Base-by-base conservation (phyloP, 2,888 invertebrate genomes). In the Athalia circularis region DNA sequence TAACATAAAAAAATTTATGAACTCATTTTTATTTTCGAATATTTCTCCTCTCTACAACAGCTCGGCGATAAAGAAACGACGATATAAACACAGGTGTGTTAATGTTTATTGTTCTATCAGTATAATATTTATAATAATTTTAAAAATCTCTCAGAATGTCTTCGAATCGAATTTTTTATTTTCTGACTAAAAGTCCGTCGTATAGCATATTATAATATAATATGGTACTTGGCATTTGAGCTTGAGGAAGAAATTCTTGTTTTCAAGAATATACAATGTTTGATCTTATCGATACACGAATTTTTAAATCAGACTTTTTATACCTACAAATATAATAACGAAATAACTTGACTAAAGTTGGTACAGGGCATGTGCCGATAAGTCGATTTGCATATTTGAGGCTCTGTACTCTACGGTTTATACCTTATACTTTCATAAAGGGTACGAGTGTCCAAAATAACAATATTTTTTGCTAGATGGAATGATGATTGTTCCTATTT, bases 401-500 rank as follows among this genome's bases (percentile, higher is more conserved):
- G 29, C 1, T 29, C 29, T 29, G 29, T 29, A 29, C 29, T 29
- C 29, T 29, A 29, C 29, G 29, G 29, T 29, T 29, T 29, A 29
- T 29, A 29, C 6, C 11, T 3, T 13, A 52, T 68, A 50, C 15
- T 68, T 47, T 43, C 15, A n/a, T 48, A 50, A n/a, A 8, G 9
- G 29, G 68, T 54, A 54, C 9, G 54, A 29, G 50, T 68, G 54
- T 68, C 68, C 50, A 68, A 54, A 68, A 54, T 68, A 54, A 68
- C 50, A 68, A 68, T 68, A 4, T 52, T 68, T 54, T 52, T 29
- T 7, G 43, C n/a, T 52, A 54, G 52, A 68, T 68, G 68, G 68
- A 68, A 68, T 68, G 15, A 65, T 59, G 13, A 6, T 52, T 68
- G 68, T 68, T 68, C 68, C 68, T 68, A 68, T 68, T 54, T 68